Percentiles rank a stretch among this genome's conserved stretches.
These are phyloP conservation scores for Hydraecia micacea DNA, from an alignment of 2,888 invertebrate species.

Conservation along the genomic window DNA sequence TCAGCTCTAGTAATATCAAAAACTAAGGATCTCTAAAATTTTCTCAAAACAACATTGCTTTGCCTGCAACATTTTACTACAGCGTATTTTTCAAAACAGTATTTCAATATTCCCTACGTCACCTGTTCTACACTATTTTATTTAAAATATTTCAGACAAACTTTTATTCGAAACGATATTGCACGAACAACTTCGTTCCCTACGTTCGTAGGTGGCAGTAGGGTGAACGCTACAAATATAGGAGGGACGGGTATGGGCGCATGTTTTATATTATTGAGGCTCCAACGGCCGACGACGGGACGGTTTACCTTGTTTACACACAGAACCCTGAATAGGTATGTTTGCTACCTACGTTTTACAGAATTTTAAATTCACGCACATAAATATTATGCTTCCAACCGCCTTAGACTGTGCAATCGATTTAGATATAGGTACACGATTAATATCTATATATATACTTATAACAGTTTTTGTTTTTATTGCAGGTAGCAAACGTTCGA, in stretches of 20 bases:
- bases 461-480: conserved; percentile 51
- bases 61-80: conserved; percentile 21
- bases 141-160: conserved; percentile 64
- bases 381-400: conserved; percentile 14
- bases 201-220: conserved; percentile 70
- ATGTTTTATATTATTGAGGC: conserved; percentile 89
- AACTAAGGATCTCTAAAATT: background rate
- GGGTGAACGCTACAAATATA: conserved; percentile 78
- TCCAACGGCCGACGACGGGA: conserved; percentile 73
- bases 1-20: background rate
- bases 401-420: conserved; percentile 36
- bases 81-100: conserved; percentile 38
- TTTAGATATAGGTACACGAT: conserved; percentile 50
- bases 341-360: conserved; percentile 47
- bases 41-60: conserved; percentile 11
- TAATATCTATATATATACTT: conserved; percentile 21
- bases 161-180: conserved; percentile 63
- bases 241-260: conserved; percentile 78
- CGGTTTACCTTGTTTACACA: conserved; percentile 85
- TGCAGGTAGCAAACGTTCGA: conserved; percentile 25
- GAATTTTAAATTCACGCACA: conserved; percentile 42
- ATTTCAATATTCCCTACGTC: conserved; percentile 52
- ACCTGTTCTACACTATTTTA: conserved; percentile 63
- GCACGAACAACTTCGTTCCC: conserved; percentile 62
- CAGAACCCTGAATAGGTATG: conserved; percentile 48